Percentiles rank a stretch among this genome's conserved stretches.
Conservation (phyloP, 2,113 vertebrate species). For the Oenanthe melanoleuca region DNA sequence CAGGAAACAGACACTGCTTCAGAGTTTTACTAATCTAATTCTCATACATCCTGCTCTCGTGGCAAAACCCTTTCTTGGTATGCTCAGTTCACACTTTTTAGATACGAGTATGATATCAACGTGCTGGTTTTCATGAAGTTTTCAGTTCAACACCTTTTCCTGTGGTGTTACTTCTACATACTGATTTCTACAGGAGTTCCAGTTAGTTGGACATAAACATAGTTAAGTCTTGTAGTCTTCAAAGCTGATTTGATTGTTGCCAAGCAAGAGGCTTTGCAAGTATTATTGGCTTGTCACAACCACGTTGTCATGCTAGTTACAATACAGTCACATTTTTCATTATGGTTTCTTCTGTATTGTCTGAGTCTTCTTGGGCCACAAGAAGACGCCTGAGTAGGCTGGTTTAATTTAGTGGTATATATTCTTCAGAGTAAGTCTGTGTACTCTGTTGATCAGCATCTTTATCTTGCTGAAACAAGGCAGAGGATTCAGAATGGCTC, state of each 20-base stretch:
- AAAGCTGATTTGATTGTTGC: not conserved
- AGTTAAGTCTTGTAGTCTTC: not conserved
- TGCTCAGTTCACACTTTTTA: rapidly evolving
- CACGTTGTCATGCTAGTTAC: not conserved
- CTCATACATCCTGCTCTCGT: not conserved
- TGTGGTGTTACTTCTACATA: not conserved
- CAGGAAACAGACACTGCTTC: not conserved
- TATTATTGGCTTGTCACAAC: not conserved
- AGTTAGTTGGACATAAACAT: not conserved
- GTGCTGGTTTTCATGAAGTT: not conserved
- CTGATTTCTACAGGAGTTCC: not conserved
- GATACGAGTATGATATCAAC: not conserved
- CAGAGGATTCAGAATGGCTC: not conserved
- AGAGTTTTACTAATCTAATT: not conserved
- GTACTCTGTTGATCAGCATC: not conserved
- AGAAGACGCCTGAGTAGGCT: not conserved
- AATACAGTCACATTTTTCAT: not conserved
- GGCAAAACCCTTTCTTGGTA: not conserved
- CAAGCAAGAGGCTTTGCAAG: not conserved
- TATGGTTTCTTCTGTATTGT: not conserved
- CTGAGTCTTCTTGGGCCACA: not conserved
- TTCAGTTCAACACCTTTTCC: not conserved
- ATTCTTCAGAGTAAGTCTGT: not conserved
- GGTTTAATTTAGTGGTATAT: not conserved
- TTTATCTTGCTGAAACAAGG: not conserved